These are phyloP conservation scores for Reticulitermes lucifugus DNA, from an alignment of 2,888 invertebrate species.

Conservation along the genomic window DNA sequence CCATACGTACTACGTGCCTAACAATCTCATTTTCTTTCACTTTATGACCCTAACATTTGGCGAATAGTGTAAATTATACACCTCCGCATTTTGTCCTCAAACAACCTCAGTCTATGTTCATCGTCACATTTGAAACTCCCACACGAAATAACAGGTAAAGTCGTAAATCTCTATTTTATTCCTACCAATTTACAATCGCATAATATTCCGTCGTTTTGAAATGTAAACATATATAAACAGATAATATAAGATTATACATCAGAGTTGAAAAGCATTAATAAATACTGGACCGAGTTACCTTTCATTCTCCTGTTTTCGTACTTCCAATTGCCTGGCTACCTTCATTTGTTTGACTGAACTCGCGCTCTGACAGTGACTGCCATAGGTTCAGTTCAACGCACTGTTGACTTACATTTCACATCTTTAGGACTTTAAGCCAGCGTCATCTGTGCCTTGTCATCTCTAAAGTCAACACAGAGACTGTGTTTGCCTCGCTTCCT, in stretches of 20 bases:
- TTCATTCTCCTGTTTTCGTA: not conserved
- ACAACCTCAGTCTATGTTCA: too few relatives aligned
- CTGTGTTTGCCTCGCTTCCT: conserved; percentile 16
- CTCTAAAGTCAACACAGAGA: conserved; percentile 33
- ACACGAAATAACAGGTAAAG: too few relatives aligned
- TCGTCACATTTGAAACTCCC: too few relatives aligned
- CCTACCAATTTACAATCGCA: too few relatives aligned
- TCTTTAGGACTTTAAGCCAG: conserved; percentile 42
- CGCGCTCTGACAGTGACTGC: not conserved
- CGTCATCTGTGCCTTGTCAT: conserved; percentile 34
- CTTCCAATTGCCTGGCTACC: not conserved
- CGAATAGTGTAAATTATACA: too few relatives aligned
- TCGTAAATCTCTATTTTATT: too few relatives aligned
- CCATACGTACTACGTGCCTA: too few relatives aligned
- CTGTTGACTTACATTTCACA: conserved; percentile 42
- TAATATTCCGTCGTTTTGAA: too few relatives aligned
- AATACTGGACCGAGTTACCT: not conserved
- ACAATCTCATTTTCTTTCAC: too few relatives aligned
- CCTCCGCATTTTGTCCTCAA: too few relatives aligned
- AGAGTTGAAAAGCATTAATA: not conserved
- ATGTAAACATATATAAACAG: not conserved
- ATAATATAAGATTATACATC: too few relatives aligned
- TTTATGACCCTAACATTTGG: too few relatives aligned
- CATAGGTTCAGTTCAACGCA: not conserved
- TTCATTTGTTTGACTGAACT: conserved; percentile 1